Conservation (phyloP, 2,888 invertebrate species). For the Drosophila helvetica region DNA sequence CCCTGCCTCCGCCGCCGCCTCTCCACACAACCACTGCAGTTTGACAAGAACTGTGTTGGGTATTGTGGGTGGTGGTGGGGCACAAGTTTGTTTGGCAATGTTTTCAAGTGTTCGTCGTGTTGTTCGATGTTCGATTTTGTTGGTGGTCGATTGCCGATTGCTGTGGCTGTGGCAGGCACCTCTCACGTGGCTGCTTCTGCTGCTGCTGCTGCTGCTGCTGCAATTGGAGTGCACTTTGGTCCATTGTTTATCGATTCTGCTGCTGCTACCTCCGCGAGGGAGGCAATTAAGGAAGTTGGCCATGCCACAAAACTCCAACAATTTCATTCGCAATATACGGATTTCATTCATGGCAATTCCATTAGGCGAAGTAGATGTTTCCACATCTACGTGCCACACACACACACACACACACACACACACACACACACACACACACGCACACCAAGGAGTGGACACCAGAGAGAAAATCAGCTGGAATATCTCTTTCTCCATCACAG, state of each 20-base stretch:
- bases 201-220: constrained; percentile 11
- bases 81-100: neutral
- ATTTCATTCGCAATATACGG: neutral
- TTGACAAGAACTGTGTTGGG: constrained; percentile 1
- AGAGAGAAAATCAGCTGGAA: too few species aligned
- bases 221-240: constrained; percentile 51
- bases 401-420: too few species aligned
- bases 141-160: constrained; percentile 9
- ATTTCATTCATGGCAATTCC: neutral
- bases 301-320: neutral
- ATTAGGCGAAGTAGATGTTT: neutral
- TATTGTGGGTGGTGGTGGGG: neutral
- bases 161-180: constrained; percentile 34
- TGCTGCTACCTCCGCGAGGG: constrained; percentile 1
- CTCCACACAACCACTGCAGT: constrained; percentile 3
- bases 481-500: neutral
- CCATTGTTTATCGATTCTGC: constrained; percentile 64
- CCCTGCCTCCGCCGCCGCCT: too few species aligned
- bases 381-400: too few species aligned
- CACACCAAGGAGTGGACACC: too few species aligned
- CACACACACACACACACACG: too few species aligned
- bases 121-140: constrained; percentile 7
- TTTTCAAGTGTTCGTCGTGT: constrained; percentile 5
- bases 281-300: constrained; percentile 31
- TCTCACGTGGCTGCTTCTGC: constrained; percentile 43